These are phyloP conservation scores for Cyrtodaria siliqua DNA, from an alignment of 2,888 invertebrate species.

Conservation along the genomic window DNA sequence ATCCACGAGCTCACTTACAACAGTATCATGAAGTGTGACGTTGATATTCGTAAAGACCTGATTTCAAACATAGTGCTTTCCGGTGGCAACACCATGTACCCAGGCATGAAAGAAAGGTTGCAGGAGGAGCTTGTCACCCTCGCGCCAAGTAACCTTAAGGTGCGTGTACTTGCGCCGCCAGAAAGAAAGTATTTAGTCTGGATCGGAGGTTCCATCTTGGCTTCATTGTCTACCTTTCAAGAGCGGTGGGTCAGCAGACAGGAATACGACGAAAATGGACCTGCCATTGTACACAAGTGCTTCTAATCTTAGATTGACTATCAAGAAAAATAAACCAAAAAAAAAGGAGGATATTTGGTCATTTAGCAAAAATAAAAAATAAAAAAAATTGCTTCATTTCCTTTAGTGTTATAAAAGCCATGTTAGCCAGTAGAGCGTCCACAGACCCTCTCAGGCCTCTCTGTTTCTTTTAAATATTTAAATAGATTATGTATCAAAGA, in stretches of 20 bases:
- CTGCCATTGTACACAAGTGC: slow-evolving; percentile 89
- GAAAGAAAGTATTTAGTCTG: slow-evolving; percentile 86
- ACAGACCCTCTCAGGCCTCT: too few relatives aligned
- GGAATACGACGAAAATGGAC: slow-evolving; percentile 75
- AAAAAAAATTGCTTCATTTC: too few relatives aligned
- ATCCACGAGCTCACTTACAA: slow-evolving; percentile 75
- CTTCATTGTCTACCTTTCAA: too few relatives aligned
- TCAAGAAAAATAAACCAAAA: too few relatives aligned
- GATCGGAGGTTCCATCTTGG: slow-evolving; percentile 20
- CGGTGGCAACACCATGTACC: slow-evolving; percentile 98
- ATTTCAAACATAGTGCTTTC: slow-evolving; percentile 77
- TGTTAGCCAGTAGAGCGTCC: too few relatives aligned
- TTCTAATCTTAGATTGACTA: too few relatives aligned
- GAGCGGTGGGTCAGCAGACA: slow-evolving; percentile 35
- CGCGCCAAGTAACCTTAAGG: slow-evolving; percentile 97
- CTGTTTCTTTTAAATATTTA: too few relatives aligned
- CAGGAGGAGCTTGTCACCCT: slow-evolving; percentile 89
- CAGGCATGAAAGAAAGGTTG: slow-evolving; percentile 88
- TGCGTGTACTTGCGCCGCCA: slow-evolving; percentile 95
- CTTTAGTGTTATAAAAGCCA: too few relatives aligned
- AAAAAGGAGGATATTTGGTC: too few relatives aligned
- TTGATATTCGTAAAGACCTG: slow-evolving; percentile 66
- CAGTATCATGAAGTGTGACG: slow-evolving; percentile 77
- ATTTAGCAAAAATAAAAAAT: too few relatives aligned
- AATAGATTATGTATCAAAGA: too few relatives aligned